Evolutionary conservation across 2,888 invertebrate genomes (phyloP), one percentile per base, ranked within the genome.

Genomic region (Oithona nana): DNA sequence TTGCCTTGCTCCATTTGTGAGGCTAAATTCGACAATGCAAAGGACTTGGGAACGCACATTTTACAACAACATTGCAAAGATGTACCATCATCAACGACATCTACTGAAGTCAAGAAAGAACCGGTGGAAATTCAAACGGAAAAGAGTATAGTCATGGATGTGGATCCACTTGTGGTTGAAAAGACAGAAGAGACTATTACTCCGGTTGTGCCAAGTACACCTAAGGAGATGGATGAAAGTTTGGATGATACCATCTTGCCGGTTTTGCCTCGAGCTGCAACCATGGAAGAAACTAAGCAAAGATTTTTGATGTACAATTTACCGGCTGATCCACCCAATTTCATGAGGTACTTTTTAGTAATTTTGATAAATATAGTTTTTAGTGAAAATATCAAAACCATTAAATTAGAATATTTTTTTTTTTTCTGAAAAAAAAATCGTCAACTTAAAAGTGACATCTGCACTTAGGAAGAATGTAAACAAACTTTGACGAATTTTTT

Each of bases 1-100:
- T 59, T 49, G 16, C 59, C 59, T 50, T 59, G 59, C 29, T 59
- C 59, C 48, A 59, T 59, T 26, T 59, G 59, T 49, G 49, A 49
- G 50, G 29, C 22, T 20, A 16, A n/a, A n/a, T 59, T 59, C 28
- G n/a, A 22, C 39, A 59, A 49, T n/a, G 50, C 59, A 24, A 59
- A 49, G 28, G 59, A 59, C 50, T 20, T 59, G 49, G 59, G 49
- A 26, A 59, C 48, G 3, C 59, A 59, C 50, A 59, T 59, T 50
- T 50, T 59, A 16, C 24, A 48, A n/a, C 22, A 59, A 1, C 59
- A 59, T 20, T 59, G 59, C 50, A 20, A 24, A 3, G 26, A 59
- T 22, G 22, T 20, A 49, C 50, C 2, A 8, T 20, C 50, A 22
- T 49, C 50, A n/a, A 49, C n/a, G 50, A 49, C 50, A 20, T n/a